Evolutionary conservation across 2,797 vertebrate genomes (phyloP).

Genomic region (Lateolabrax maculatus): DNA sequence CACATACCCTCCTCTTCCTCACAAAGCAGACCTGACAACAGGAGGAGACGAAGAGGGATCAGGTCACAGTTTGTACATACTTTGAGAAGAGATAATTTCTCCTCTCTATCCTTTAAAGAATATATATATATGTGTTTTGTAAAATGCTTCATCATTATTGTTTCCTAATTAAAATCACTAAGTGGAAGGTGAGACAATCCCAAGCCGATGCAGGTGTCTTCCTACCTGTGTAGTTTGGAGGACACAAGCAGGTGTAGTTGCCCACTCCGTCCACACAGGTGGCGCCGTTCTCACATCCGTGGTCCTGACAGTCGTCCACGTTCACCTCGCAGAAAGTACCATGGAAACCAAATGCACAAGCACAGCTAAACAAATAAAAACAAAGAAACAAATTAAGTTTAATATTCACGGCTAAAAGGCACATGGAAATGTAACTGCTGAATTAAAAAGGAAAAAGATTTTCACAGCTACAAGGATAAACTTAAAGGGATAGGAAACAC

Average conservation of each 20-base stretch:
- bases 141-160: background rate
- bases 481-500: background rate
- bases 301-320: slow-evolving; percentile 89
- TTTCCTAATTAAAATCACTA: background rate
- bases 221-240: slow-evolving; percentile 88
- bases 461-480: background rate
- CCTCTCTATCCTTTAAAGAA: no score
- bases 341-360: slow-evolving; percentile 89
- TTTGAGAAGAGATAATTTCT: background rate
- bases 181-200: background rate
- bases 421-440: background rate
- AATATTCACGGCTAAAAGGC: background rate
- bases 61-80: background rate
- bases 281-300: slow-evolving; percentile 90
- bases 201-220: rapidly evolving
- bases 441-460: background rate
- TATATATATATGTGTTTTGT: background rate
- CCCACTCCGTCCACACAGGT: slow-evolving; percentile 88
- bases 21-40: slow-evolving; percentile 89
- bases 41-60: background rate
- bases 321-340: slow-evolving; percentile 87
- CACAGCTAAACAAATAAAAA: slow-evolving; percentile 82
- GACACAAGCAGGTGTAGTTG: slow-evolving; percentile 93
- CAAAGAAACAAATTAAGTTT: background rate
- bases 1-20: slow-evolving; percentile 90